These are phyloP conservation scores for Phocoena sinus DNA, from an alignment of 2,113 vertebrate genomes.

Conservation along the genomic window DNA sequence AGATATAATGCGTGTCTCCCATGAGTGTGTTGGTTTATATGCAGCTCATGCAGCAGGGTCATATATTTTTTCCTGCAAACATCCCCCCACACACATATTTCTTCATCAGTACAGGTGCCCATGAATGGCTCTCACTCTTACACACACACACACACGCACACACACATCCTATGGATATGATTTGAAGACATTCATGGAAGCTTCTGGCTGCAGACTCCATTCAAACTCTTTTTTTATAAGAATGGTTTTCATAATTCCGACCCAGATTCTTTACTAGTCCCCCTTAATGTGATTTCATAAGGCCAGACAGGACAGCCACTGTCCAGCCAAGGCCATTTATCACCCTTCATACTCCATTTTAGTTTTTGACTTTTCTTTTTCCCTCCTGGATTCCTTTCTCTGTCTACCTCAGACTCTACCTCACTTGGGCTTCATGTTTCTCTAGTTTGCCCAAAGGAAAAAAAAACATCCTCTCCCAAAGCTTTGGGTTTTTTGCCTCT, in stretches of 20 bases:
- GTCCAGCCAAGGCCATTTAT: neutral
- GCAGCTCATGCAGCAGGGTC: neutral
- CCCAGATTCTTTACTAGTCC: neutral
- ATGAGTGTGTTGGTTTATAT: neutral
- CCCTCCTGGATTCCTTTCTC: neutral
- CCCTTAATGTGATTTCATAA: neutral
- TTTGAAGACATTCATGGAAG: neutral
- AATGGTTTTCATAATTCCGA: neutral
- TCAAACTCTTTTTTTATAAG: neutral
- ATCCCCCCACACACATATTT: neutral
- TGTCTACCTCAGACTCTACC: neutral
- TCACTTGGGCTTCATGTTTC: neutral
- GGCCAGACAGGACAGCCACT: neutral
- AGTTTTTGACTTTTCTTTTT: neutral
- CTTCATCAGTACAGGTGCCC: neutral
- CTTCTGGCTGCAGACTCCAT: neutral
- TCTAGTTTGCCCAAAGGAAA: conserved; percentile 9
- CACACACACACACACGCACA: too few relatives aligned
- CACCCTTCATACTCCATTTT: neutral
- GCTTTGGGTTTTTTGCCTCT: neutral
- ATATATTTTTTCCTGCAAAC: neutral
- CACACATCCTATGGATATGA: neutral
- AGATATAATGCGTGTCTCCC: neutral
- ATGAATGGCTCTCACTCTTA: neutral
- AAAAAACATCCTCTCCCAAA: neutral